These are phyloP conservation scores for Tupiocoris notatus DNA, from an alignment of 2,888 invertebrate genomes.

Conservation along the genomic window DNA sequence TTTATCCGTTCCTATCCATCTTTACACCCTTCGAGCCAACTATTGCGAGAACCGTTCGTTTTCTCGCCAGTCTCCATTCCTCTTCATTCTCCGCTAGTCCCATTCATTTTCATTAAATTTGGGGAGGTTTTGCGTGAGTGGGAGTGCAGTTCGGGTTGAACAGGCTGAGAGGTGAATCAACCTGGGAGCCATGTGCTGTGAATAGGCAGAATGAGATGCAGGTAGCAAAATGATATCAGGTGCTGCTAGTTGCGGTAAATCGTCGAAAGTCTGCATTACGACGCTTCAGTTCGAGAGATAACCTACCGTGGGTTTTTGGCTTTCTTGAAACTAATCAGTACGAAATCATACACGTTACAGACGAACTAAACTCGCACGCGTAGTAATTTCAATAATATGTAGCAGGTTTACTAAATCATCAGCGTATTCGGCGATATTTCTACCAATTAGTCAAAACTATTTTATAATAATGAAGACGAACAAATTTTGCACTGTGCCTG, in stretches of 20 bases:
- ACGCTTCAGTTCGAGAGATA: no score
- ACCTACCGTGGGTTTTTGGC: no score
- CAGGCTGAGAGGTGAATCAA: background rate
- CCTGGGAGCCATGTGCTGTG: background rate
- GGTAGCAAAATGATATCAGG: background rate
- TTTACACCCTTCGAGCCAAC: constrained; percentile 11
- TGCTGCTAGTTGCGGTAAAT: background rate
- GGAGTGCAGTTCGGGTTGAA: background rate
- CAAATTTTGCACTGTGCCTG: no score
- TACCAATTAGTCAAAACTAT: no score
- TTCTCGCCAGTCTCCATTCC: constrained; percentile 28
- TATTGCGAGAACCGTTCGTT: constrained; percentile 33
- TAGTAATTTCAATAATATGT: no score
- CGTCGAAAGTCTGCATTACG: no score
- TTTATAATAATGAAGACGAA: no score
- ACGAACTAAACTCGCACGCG: no score
- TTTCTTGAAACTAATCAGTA: no score
- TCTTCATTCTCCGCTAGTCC: constrained; percentile 28
- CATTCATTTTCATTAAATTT: constrained; percentile 33
- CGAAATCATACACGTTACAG: no score
- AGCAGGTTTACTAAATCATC: no score
- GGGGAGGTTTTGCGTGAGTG: background rate
- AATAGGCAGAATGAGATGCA: background rate
- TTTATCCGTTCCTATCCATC: constrained; percentile 32
- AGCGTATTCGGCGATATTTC: no score